Evolutionary conservation across 2,113 vertebrate genomes (phyloP), one percentile per base, ranked within the genome.

Genomic region (Chroicocephalus ridibundus): DNA sequence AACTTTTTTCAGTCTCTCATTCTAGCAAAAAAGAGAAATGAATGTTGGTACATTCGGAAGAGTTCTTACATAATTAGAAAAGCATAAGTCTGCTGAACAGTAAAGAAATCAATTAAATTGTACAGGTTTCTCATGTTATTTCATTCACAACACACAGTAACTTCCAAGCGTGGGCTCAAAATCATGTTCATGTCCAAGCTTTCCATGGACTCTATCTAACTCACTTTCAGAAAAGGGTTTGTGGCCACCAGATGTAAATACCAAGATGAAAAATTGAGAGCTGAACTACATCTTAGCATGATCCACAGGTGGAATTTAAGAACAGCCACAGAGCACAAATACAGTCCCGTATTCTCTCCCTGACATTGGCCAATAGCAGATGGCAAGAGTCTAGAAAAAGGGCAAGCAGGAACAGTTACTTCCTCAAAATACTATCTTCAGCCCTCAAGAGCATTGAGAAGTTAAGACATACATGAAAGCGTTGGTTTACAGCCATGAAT

Each of bases 1-100:
- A 76, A 99, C 93, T 80, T 98, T 99, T 91, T 97, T 99, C 94
- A 99, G 94, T 84, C 99, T 98, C 49, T 99, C 99, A 34, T 99
- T 98, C 99, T 99, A 97, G 52, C 51, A 97, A 80, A 93, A 62
- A 95, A 78, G 40, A 69, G 91, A 82, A 55, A 89, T 40, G 6
- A 72, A 94, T 32, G 31, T 90, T 64, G 31, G 42, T 44, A 86
- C 97, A 86, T 38, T 82, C 1, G 0, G 16, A 71, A 77, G 25
- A 47, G 12, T 42, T 71, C 46, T 91, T 46, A 55, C 18, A 68
- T 38, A 55, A 91, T 24, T 18, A 65, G 26, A 82, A 89, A 96
- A 87, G 18, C 1, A 0, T 11, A 91, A 62, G 14, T 26, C 19
- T 71, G 26, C 21, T 49, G 13, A 74, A 65, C 17, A 89, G 49